phyloP scores from a whole-genome alignment of 2,797 vertebrate species.

The Hyperoplus immaculatus region DNA sequence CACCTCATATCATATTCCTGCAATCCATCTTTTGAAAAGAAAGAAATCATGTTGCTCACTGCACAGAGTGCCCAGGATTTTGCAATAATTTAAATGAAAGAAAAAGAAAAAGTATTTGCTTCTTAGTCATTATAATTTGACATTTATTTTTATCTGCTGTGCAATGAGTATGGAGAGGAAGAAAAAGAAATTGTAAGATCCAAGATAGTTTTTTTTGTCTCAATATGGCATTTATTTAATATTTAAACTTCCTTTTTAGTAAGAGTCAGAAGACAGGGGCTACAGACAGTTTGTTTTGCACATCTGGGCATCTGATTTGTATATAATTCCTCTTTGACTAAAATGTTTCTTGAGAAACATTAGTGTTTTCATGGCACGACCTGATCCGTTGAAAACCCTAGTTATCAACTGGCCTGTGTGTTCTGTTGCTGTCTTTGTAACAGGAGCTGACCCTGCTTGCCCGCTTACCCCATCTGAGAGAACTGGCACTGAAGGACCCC shows the following conservation, averaged over 20 bases:
- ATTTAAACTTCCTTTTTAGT: constrained; percentile 17
- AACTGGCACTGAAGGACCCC: constrained; percentile 89
- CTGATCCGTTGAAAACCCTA: background rate
- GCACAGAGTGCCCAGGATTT: background rate
- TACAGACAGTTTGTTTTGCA: background rate
- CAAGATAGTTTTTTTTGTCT: background rate
- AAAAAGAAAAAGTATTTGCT: constrained; percentile 30
- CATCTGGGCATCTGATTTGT: constrained; percentile 1
- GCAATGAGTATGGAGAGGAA: background rate
- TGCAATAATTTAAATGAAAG: constrained; percentile 16
- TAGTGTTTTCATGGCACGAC: background rate
- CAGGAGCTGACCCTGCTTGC: constrained; percentile 90
- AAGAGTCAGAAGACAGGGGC: constrained; percentile 10
- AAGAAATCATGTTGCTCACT: constrained; percentile 43
- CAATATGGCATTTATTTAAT: constrained; percentile 11
- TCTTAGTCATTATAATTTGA: constrained; percentile 29
- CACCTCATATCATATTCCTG: constrained; percentile 22
- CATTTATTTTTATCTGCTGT: constrained; percentile 26
- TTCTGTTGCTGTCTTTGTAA: constrained; percentile 53
- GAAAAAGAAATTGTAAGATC: constrained; percentile 13
- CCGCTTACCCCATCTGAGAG: constrained; percentile 82
- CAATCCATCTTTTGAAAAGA: constrained; percentile 30
- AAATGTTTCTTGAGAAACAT: background rate
- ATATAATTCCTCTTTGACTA: background rate
- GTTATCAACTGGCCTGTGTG: constrained; percentile 3